Percentiles rank a stretch among this genome's conserved stretches.
Evolutionary conservation across 2,797 vertebrate species (phyloP).

Genomic region (Graptemys geographica): DNA sequence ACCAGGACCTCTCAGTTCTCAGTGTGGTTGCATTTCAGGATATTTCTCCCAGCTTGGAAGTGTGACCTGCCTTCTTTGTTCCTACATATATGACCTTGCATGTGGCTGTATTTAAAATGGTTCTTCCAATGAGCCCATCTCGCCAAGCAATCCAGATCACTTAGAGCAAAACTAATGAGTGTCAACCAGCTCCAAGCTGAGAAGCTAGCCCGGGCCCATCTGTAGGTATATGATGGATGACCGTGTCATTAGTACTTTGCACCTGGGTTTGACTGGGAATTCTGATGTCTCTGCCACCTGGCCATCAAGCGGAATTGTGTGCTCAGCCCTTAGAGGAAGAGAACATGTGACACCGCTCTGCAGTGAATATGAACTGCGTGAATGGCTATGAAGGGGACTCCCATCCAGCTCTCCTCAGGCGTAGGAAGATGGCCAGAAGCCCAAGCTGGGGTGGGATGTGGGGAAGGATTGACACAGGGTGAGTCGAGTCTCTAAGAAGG

Average conservation of each 20-base stretch:
- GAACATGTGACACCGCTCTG: not conserved
- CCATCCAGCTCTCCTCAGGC: not conserved
- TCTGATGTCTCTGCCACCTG: rapidly evolving
- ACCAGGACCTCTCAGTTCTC: not conserved
- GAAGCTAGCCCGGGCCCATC: not conserved
- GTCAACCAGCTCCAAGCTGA: not conserved
- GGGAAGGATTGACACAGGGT: not conserved
- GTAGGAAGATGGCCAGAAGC: rapidly evolving
- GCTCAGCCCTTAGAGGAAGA: not conserved
- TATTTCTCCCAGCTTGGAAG: not conserved
- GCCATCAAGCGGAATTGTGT: not conserved
- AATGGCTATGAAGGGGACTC: not conserved
- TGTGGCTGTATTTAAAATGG: not conserved
- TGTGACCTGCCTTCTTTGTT: not conserved
- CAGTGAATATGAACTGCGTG: not conserved
- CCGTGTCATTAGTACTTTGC: not conserved
- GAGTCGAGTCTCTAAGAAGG: not conserved
- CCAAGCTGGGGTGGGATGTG: not conserved
- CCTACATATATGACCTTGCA: rapidly evolving
- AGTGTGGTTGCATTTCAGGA: not conserved
- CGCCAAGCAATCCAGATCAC: no score
- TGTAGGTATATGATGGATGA: not conserved
- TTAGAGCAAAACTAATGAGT: not conserved
- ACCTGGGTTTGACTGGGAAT: not conserved
- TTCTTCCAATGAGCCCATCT: not conserved